Evolutionary conservation across 2,888 invertebrate species (phyloP).

Genomic region (Metallyticus violacea): DNA sequence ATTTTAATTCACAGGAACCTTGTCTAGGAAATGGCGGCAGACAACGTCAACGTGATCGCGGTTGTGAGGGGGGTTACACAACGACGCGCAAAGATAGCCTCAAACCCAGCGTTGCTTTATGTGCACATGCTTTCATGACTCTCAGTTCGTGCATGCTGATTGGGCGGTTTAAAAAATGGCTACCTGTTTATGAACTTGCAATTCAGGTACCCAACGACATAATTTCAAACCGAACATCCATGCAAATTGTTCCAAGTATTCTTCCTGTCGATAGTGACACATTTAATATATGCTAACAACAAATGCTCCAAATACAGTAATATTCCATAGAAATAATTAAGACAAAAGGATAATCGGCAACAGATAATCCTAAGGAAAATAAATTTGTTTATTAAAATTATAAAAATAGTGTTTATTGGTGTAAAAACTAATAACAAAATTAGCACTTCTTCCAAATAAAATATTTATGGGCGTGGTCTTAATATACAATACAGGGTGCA

Average conservation of each 20-base stretch:
- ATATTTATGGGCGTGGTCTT: too few species aligned
- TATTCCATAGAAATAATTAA: background rate
- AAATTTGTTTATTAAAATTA: too few species aligned
- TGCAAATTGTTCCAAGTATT: background rate
- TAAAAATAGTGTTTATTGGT: too few species aligned
- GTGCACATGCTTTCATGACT: background rate
- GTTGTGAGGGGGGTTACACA: constrained; percentile 68
- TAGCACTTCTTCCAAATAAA: too few species aligned
- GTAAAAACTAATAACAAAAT: too few species aligned
- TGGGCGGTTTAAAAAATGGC: background rate
- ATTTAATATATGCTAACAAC: background rate
- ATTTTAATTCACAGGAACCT: constrained; percentile 53
- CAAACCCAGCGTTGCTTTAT: constrained; percentile 36
- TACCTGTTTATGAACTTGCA: background rate
- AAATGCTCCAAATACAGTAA: background rate
- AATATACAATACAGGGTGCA: too few species aligned
- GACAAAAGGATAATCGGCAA: too few species aligned
- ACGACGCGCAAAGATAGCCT: constrained; percentile 69
- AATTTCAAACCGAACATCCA: background rate
- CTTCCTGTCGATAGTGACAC: background rate
- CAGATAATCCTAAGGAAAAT: too few species aligned
- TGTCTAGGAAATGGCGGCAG: constrained; percentile 62
- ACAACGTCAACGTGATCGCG: constrained; percentile 41
- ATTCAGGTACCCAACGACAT: background rate
- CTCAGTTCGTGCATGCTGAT: background rate